A percentile compares a stretch with the other conserved stretches of the same genome.
Evolutionary conservation across 2,797 vertebrate genomes (phyloP).

Genomic region (Pelobates cultripes): DNA sequence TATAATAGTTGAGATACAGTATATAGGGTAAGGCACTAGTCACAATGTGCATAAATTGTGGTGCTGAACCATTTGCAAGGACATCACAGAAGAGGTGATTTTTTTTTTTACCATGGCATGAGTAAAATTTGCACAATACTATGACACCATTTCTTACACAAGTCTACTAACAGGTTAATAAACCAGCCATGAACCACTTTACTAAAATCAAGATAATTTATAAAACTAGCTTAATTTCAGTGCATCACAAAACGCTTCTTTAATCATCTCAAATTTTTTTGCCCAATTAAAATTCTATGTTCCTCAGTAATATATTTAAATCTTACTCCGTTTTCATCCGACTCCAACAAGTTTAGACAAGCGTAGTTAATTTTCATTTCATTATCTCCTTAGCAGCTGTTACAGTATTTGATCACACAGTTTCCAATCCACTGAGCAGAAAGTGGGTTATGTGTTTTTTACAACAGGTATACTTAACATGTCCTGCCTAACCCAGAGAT

Average conservation of each 20-base stretch:
- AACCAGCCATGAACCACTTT: constrained; percentile 1
- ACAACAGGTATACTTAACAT: constrained; percentile 12
- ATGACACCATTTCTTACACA: too few species aligned
- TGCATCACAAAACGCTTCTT: constrained; percentile 14
- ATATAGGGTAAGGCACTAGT: too few species aligned
- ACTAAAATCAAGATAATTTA: constrained; percentile 15
- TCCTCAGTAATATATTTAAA: constrained; percentile 46
- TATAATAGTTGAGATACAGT: too few species aligned
- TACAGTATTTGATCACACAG: constrained; percentile 19
- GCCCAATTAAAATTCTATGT: constrained; percentile 39
- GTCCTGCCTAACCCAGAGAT: too few species aligned
- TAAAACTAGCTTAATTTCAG: constrained; percentile 24
- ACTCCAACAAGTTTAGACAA: constrained; percentile 49
- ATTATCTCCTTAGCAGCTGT: constrained; percentile 52
- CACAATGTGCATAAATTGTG: too few species aligned
- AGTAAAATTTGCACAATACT: too few species aligned
- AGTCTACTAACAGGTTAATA: constrained; percentile 9
- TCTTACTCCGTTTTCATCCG: constrained; percentile 42
- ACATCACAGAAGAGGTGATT: too few species aligned
- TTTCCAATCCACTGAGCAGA: constrained; percentile 40
- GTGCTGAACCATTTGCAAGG: too few species aligned
- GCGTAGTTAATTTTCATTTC: constrained; percentile 47
- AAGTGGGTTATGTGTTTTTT: constrained; percentile 4
- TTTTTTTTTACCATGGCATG: too few species aligned
- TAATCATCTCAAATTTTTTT: constrained; percentile 39